Evolutionary conservation across 2,888 invertebrate genomes (phyloP), one percentile per base, ranked within the genome.

Genomic region (Ellobium chinense): DNA sequence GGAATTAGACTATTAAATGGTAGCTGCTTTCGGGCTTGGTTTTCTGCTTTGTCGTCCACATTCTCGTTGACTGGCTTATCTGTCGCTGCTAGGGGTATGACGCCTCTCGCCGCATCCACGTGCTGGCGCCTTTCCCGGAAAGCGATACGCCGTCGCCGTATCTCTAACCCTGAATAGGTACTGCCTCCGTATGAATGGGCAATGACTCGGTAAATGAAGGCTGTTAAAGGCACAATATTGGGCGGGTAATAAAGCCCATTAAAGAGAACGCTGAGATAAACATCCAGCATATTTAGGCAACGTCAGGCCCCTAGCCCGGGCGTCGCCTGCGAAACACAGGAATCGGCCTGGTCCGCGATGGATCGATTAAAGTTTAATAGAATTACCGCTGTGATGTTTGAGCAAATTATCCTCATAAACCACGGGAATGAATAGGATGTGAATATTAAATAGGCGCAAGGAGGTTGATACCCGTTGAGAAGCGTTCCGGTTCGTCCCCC

Each of bases 381-480:
- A 21, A 60, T 7, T 24, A 24, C 60, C 60, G 60, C 27, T 60
- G 60, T 60, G 60, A 60, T 24, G 21, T 60, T 24, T 60, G 27
- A 60, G 60, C 60, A 60, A 60, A 60, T 60, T 60, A 60, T n/a
- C 60, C 27, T 24, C 60, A 24, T 60, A 60, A 60, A 60, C 60
- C 60, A 21, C 60, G n/a, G 9, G 60, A 60, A n/a, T 14, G 27
- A n/a, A 60, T n/a, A 60, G n/a, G 7, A 24, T 21, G n/a, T 21
- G 60, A 60, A 60, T 60, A 18, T 60, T 60, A 14, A 60, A 60
- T 60, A 24, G 14, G 60, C n/a, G n/a, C 60, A n/a, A 24, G n/a
- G 21, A n/a, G 60, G n/a, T n/a, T n/a, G 60, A 24, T 24, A 24
- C 60, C 60, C 60, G 60, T 9, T 7, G 60, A 60, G 60, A 9